These are phyloP conservation scores for Teleogryllus oceanicus DNA, from an alignment of 2,888 invertebrate genomes.

Conservation along the genomic window DNA sequence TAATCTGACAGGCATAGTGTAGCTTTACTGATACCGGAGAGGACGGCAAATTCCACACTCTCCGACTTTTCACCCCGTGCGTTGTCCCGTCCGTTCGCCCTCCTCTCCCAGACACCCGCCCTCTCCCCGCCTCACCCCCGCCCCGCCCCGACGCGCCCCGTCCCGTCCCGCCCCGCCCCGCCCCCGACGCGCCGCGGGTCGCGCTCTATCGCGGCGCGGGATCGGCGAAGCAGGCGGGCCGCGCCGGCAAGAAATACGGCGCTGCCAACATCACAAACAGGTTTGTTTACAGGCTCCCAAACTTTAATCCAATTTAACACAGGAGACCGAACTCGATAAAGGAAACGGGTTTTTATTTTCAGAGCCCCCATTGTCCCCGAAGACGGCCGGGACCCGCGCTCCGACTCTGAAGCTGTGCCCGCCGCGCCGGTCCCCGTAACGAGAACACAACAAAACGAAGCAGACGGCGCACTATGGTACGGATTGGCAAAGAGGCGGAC, in stretches of 20 bases:
- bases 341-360: slow-evolving; percentile 18
- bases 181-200: not conserved
- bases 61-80: no score
- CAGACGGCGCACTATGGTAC: not conserved
- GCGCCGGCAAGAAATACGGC: not conserved
- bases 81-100: not conserved
- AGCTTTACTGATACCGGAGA: no score
- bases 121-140: not conserved
- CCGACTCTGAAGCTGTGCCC: not conserved
- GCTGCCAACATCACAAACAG: slow-evolving; percentile 18
- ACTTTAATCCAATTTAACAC: slow-evolving; percentile 18
- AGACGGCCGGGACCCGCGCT: not conserved
- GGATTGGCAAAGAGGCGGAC: no score
- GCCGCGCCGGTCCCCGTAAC: not conserved
- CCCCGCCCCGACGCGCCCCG: not conserved
- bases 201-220: not conserved
- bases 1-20: no score
- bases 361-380: slow-evolving; percentile 6
- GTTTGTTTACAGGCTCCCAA: slow-evolving; percentile 12
- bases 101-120: not conserved
- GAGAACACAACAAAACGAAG: not conserved
- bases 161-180: not conserved
- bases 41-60: no score
- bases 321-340: slow-evolving; percentile 10
- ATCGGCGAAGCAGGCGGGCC: not conserved